phyloP scores from a whole-genome alignment of 2,113 vertebrate genomes.

The Cygnus atratus region DNA sequence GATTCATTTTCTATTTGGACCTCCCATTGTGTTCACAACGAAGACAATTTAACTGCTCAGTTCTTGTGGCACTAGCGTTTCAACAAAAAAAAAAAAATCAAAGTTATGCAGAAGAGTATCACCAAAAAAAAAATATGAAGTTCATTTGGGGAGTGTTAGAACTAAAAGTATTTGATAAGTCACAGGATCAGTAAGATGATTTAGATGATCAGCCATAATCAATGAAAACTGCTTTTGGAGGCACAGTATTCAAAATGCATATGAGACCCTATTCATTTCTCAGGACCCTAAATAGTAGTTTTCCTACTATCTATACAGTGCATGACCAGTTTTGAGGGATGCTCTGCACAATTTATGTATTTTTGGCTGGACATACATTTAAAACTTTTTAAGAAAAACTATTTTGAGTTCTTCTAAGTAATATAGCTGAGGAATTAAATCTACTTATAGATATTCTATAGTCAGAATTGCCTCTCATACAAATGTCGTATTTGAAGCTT shows the following conservation, averaged over 20 bases:
- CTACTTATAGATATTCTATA: not conserved
- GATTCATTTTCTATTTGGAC: not conserved
- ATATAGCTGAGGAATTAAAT: not conserved
- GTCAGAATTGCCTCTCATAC: not conserved
- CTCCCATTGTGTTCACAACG: not conserved
- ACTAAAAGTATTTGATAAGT: conserved; percentile 21
- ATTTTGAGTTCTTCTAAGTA: not conserved
- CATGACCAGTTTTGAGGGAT: not conserved
- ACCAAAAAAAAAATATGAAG: conserved; percentile 8
- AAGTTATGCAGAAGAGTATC: not conserved
- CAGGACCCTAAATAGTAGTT: not conserved
- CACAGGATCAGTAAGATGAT: not conserved
- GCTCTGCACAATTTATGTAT: not conserved
- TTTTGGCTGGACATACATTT: not conserved
- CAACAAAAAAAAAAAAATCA: not conserved
- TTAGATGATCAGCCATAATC: conserved; percentile 7
- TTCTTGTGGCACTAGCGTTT: not conserved
- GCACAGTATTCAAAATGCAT: not conserved
- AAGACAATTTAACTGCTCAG: not conserved
- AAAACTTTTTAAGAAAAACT: not conserved
- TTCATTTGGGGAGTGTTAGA: not conserved
- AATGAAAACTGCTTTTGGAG: not conserved
- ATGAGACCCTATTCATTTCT: not conserved
- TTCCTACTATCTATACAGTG: not conserved
- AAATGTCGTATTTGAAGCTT: not conserved